phyloP scores from a whole-genome alignment of 2,113 vertebrate genomes.

The Eolophus roseicapilla region DNA sequence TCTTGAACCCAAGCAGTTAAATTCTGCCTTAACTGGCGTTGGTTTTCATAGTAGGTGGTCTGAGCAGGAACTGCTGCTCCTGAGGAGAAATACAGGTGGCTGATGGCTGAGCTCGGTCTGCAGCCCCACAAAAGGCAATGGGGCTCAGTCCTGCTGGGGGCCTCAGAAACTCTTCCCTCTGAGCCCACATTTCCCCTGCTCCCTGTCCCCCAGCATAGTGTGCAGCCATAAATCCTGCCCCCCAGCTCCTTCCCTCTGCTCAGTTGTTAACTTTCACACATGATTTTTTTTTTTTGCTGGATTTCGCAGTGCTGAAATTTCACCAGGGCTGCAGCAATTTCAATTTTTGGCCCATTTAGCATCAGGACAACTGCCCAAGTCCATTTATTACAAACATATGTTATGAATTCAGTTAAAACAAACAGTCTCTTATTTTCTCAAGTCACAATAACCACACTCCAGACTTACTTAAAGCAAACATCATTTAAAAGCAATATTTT shows the following conservation, averaged over 20 bases:
- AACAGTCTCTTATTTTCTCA: conserved; percentile 54
- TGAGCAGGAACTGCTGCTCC: neutral
- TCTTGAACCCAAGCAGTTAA: neutral
- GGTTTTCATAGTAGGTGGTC: conserved; percentile 62
- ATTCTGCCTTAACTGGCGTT: conserved; percentile 13
- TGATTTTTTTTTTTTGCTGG: neutral
- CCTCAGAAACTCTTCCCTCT: neutral
- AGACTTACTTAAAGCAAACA: conserved; percentile 52
- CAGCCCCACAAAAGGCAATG: neutral
- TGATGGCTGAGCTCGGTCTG: neutral
- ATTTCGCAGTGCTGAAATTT: conserved; percentile 35
- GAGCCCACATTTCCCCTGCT: neutral
- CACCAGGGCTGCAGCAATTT: conserved; percentile 2
- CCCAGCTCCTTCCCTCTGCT: neutral
- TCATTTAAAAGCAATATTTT: conserved; percentile 9
- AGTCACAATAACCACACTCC: conserved; percentile 46
- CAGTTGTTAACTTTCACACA: neutral
- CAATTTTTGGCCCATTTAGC: conserved; percentile 45
- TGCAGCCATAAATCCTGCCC: neutral
- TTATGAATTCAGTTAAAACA: conserved; percentile 54
- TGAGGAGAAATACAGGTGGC: conserved; percentile 46
- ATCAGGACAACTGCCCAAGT: conserved; percentile 18
- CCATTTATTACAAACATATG: conserved; percentile 59
- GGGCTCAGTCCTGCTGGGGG: neutral
- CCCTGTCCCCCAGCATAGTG: neutral